Evolutionary conservation across 2,888 invertebrate genomes (phyloP).

Genomic region (Lasioglossum calceatum): DNA sequence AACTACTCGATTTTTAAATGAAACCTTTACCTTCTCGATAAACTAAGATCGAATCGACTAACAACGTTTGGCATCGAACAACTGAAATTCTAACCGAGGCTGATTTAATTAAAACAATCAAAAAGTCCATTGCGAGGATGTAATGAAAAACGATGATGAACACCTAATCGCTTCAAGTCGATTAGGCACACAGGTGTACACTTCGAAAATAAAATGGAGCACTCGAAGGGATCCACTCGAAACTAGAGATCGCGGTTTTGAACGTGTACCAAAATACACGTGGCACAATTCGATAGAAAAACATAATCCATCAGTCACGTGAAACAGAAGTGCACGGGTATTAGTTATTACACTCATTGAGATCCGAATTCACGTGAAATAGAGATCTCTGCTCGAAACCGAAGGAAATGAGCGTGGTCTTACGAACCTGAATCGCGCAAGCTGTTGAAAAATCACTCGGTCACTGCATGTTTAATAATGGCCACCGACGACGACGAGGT

Average conservation of each 20-base stretch:
- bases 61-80: too few species aligned
- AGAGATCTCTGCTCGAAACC: neutral
- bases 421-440: neutral
- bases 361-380: too few species aligned
- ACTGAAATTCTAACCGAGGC: neutral
- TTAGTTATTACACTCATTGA: too few species aligned
- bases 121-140: too few species aligned
- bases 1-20: too few species aligned
- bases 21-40: too few species aligned
- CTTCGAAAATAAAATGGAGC: neutral
- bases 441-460: neutral
- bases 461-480: constrained; percentile 29
- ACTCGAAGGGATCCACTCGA: neutral
- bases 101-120: neutral
- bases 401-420: neutral
- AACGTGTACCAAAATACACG: too few species aligned
- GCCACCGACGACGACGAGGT: too few species aligned
- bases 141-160: neutral
- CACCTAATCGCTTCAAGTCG: neutral
- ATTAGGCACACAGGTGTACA: neutral
- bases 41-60: too few species aligned
- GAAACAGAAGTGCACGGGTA: too few species aligned
- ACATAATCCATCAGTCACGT: too few species aligned
- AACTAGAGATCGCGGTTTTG: neutral
- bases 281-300: too few species aligned